Conservation (phyloP, 2,797 vertebrate genomes). For the Pseudochromis fuscus region DNA sequence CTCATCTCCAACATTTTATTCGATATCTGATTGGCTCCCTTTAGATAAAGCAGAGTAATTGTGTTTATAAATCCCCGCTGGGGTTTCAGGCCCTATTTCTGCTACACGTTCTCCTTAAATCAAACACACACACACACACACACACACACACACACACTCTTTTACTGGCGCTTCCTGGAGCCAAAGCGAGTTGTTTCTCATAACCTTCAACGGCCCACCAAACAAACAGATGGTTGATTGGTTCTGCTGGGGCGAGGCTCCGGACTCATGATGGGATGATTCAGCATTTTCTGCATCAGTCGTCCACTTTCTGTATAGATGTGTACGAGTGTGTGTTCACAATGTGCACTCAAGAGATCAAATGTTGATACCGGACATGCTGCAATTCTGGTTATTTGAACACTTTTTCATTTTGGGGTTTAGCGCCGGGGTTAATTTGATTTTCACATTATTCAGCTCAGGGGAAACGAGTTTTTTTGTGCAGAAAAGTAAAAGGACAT, state of each 20-base stretch:
- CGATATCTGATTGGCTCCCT: conserved; percentile 65
- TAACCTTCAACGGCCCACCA: conserved; percentile 47
- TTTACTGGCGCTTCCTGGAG: conserved; percentile 23
- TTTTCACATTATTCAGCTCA: conserved; percentile 16
- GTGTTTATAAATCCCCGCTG: conserved; percentile 70
- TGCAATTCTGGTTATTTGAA: conserved; percentile 17
- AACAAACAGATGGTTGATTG: conserved; percentile 60
- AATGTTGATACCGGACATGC: background rate
- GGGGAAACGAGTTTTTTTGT: conserved; percentile 4
- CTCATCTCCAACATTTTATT: conserved; percentile 61
- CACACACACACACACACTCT: conserved; percentile 18
- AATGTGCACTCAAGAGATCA: background rate
- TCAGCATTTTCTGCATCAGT: conserved; percentile 42
- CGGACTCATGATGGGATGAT: conserved; percentile 33
- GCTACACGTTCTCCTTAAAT: conserved; percentile 54
- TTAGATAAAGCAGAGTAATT: conserved; percentile 74
- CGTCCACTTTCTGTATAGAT: conserved; percentile 5
- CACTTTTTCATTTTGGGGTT: background rate
- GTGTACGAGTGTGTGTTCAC: background rate
- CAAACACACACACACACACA: conserved; percentile 32
- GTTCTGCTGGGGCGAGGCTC: conserved; percentile 36
- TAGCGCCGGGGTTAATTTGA: background rate
- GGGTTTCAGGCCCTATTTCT: conserved; percentile 67
- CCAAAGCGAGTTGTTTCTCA: conserved; percentile 51
- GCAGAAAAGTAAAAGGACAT: background rate